These are phyloP conservation scores for Meghimatium bilineatum DNA, from an alignment of 2,888 invertebrate species.

Conservation along the genomic window DNA sequence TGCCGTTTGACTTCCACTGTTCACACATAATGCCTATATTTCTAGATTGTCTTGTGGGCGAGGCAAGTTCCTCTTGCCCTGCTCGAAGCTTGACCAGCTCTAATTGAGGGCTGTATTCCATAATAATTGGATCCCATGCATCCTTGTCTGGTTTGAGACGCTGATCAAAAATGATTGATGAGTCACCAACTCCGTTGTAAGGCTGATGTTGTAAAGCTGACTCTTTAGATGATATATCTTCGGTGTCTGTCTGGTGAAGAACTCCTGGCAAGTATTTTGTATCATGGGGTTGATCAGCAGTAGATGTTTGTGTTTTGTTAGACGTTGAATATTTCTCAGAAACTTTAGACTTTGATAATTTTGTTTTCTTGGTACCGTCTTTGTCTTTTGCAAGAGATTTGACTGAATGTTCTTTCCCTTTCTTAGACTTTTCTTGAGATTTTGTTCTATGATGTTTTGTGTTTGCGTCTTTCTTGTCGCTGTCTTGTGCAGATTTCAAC, in stretches of 20 bases:
- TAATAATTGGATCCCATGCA: conserved; percentile 53
- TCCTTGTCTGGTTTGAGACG: conserved; percentile 48
- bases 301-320: background rate
- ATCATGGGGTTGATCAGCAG: background rate
- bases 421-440: conserved; percentile 41
- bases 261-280: background rate
- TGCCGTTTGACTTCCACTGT: conserved; percentile 57
- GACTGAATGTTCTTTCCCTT: conserved; percentile 22
- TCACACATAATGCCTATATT: conserved; percentile 53
- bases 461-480: background rate
- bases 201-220: background rate
- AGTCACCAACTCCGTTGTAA: background rate
- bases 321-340: conserved; percentile 28
- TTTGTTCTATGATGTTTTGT: conserved; percentile 39
- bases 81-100: conserved; percentile 53
- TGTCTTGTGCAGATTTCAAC: background rate
- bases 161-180: background rate
- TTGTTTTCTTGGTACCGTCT: conserved; percentile 15
- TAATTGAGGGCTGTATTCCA: conserved; percentile 54
- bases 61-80: conserved; percentile 48
- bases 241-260: background rate
- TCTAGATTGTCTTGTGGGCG: conserved; percentile 46
- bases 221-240: background rate
- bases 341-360: conserved; percentile 22
- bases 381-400: conserved; percentile 2